A percentile compares a stretch with the other conserved stretches of the same genome.
These are phyloP conservation scores for Nyctibius bracteatus DNA, from an alignment of 2,113 vertebrate species.

Conservation along the genomic window DNA sequence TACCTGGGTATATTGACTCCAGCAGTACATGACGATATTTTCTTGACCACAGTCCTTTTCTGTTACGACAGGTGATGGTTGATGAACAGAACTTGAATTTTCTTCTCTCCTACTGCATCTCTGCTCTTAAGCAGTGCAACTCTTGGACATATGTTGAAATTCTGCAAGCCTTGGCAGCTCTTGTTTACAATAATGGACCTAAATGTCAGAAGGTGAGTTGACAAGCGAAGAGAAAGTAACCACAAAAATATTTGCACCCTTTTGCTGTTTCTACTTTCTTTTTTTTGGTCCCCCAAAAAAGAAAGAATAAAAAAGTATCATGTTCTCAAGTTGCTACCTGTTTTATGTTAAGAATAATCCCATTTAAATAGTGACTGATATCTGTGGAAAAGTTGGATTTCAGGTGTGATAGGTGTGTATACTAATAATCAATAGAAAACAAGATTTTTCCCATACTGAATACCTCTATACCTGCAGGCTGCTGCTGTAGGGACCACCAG, in stretches of 20 bases:
- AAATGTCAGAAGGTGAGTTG: slow-evolving; percentile 86
- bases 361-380: not conserved
- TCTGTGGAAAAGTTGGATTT: not conserved
- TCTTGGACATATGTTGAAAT: slow-evolving; percentile 91
- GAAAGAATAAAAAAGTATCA: not conserved
- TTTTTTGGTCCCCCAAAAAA: not conserved
- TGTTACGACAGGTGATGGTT: slow-evolving; percentile 79
- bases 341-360: not conserved
- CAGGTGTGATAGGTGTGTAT: not conserved
- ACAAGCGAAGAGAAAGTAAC: not conserved
- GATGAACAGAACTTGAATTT: slow-evolving; percentile 85
- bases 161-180: slow-evolving; percentile 86
- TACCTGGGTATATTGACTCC: not conserved
- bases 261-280: not conserved
- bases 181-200: slow-evolving; percentile 88
- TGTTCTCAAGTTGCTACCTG: not conserved
- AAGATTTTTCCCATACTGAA: not conserved
- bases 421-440: not conserved
- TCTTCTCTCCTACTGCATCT: slow-evolving; percentile 81
- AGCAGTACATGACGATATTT: not conserved
- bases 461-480: not conserved
- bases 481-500: not conserved
- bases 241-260: not conserved
- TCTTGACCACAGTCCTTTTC: not conserved
- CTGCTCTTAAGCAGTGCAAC: slow-evolving; percentile 83